Percentiles rank a stretch among this genome's conserved stretches.
Conservation (phyloP, 2,113 vertebrate species). For the Martes martes region DNA sequence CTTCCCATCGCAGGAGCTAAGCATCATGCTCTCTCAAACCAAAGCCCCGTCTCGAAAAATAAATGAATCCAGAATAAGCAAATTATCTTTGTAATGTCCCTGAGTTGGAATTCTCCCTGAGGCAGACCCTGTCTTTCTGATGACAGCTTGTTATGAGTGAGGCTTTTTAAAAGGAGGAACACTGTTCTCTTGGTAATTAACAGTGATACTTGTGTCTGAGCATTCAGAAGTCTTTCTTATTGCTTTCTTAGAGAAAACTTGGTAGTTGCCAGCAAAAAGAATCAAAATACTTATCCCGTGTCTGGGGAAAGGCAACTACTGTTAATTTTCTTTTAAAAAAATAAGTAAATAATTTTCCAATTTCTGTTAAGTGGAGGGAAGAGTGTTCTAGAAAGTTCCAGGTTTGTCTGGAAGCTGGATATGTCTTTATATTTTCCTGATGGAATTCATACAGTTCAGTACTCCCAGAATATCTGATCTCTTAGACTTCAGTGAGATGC, state of each 20-base stretch:
- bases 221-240: not conserved
- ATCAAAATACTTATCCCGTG: not conserved
- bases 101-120: not conserved
- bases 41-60: not conserved
- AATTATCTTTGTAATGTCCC: not conserved
- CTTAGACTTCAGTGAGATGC: not conserved
- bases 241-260: not conserved
- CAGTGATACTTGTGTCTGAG: not conserved
- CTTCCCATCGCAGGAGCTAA: not conserved
- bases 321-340: not conserved
- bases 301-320: not conserved
- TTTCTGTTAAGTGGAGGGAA: not conserved
- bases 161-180: not conserved
- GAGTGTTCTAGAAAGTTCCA: constrained; percentile 8
- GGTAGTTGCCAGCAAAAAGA: not conserved
- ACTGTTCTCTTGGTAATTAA: not conserved
- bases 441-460: not conserved
- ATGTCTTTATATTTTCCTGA: not conserved
- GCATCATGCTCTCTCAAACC: not conserved
- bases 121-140: not conserved
- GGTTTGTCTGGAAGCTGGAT: not conserved
- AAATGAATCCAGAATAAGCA: not conserved
- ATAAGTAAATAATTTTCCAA: not conserved
- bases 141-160: not conserved
- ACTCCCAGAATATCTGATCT: not conserved